Evolutionary conservation across 2,797 vertebrate genomes (phyloP).

Genomic region (Ibycter americanus): DNA sequence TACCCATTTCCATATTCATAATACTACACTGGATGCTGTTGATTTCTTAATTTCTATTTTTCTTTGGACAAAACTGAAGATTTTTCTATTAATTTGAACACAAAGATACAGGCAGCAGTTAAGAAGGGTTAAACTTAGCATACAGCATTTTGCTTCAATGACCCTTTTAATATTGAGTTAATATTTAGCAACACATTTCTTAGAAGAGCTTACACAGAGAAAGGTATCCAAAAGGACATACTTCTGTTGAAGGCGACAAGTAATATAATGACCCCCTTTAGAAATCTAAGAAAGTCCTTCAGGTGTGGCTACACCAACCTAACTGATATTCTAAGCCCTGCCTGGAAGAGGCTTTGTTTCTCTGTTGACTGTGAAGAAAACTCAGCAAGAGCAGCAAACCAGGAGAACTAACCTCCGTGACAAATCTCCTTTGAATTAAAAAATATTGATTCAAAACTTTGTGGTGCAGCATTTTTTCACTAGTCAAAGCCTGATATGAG

Average conservation of each 20-base stretch:
- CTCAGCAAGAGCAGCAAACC: neutral
- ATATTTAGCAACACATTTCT: neutral
- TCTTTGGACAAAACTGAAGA: neutral
- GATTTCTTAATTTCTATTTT: neutral
- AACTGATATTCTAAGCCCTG: neutral
- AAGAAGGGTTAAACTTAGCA: neutral
- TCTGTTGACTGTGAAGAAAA: neutral
- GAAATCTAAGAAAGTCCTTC: neutral
- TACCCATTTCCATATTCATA: neutral
- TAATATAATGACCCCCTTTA: neutral
- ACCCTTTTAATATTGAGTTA: neutral
- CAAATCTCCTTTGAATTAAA: conserved; percentile 5
- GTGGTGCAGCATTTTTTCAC: neutral
- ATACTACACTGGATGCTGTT: neutral
- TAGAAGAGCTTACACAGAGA: neutral
- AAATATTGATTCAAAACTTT: neutral
- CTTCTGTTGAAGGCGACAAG: neutral
- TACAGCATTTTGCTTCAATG: neutral
- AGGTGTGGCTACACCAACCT: neutral
- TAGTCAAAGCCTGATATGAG: neutral
- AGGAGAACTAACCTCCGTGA: neutral
- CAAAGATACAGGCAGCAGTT: neutral
- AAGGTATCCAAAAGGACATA: neutral
- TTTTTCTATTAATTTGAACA: neutral
- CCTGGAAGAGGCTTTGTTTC: neutral